Evolutionary conservation across 23 tunicate species (phyloP), one percentile per base, ranked within the genome.

Genomic region (Corella eumyota): DNA sequence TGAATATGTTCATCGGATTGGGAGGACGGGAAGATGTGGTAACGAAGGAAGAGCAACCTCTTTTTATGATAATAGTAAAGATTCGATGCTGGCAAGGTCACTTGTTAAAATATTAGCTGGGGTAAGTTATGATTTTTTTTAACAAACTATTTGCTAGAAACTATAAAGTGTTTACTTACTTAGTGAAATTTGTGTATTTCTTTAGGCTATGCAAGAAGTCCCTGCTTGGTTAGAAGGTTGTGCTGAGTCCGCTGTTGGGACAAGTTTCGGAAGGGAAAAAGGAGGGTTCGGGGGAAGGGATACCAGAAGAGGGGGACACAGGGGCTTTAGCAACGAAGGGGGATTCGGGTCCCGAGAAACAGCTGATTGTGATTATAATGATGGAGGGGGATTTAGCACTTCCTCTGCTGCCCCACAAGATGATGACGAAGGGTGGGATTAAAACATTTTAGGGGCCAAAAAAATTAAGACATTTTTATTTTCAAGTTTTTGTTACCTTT

Each of bases 1-100:
- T 34, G 99, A 93, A 69, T 93, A 93, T 58, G 99, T 93, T 19
- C 99, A 93, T 56, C 64, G 99, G 2, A 93, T 93, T 38, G 99
- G 99, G 3, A 81, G 99, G 25, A 93, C 99, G 4, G 99, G 99
- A 13, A 66, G 95, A 13, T 93, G 99, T 69, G 99, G 99, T 21
- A 84, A 93, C 55, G 49, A 69, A 54, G 99, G 99, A 29, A 62
- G 54, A 4, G 93, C 99, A 1, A 93, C 99, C 2, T 83, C 99
- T 4, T 93, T 93, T 37, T 93, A 68, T 51, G 81, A 78, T 44
- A 34, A 74, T 32, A 66, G 61, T 60, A 78, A 69, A 56, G 94
- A 93, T 47, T 36, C 55, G 22, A 57, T 64, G 28, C 33, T 85
- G n/a, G 90, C 99, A 4, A 57, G 78, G 13, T 73, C 90, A 6